Evolutionary conservation across 1,140 invertebrate species (phyloP).

Genomic region (Zaprionus kolodkinae): DNA sequence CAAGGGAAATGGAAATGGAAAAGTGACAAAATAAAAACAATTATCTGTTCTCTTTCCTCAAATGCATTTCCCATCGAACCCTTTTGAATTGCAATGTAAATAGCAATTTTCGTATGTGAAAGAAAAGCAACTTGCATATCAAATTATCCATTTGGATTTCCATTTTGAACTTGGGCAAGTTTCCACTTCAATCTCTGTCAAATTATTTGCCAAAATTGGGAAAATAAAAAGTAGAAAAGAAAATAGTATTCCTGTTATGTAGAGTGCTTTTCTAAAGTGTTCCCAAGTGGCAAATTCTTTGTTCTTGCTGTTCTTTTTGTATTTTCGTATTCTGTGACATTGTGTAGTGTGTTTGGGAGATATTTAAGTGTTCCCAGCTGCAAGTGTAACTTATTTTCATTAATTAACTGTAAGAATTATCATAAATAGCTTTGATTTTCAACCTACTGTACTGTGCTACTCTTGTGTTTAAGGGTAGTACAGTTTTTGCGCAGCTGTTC

Average conservation of each 20-base stretch:
- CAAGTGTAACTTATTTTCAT: background rate
- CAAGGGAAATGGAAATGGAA: background rate
- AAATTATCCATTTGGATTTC: background rate
- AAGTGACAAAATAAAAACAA: slow-evolving; percentile 8
- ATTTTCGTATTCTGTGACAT: background rate
- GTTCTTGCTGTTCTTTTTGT: background rate
- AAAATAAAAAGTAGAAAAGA: background rate
- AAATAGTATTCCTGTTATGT: background rate
- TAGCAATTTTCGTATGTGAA: background rate
- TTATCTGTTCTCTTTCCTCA: background rate
- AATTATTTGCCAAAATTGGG: background rate
- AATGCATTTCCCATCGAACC: too few species aligned
- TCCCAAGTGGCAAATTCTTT: background rate
- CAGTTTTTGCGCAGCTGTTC: too few species aligned
- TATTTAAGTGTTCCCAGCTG: background rate
- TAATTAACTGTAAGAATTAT: too few species aligned
- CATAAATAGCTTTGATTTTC: too few species aligned
- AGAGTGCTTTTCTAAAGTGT: background rate
- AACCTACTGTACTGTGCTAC: too few species aligned
- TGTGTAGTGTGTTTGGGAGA: too few species aligned
- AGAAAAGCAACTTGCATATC: background rate
- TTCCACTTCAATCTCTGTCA: background rate
- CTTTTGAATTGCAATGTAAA: background rate
- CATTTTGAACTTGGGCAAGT: background rate
- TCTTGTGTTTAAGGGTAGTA: too few species aligned